Conservation (phyloP, 1,140 invertebrate species). For the Schlechtendalia chinensis region DNA sequence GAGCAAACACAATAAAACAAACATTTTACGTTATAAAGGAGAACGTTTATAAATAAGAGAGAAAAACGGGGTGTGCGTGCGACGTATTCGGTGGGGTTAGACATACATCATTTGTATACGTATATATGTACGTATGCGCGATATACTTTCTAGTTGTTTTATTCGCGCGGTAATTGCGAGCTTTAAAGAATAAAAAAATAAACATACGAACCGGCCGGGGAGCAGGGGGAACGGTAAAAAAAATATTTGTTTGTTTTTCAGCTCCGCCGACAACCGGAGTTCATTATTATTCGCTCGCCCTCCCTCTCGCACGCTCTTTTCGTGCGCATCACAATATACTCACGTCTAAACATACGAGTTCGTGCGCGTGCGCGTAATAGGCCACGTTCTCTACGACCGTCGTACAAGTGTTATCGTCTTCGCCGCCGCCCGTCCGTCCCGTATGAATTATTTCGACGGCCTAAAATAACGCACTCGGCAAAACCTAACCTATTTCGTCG, state of each 20-base stretch:
- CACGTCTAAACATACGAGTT: not conserved
- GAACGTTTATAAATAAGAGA: not conserved
- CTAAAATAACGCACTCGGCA: no score
- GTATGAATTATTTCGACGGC: no score
- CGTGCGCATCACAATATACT: not conserved
- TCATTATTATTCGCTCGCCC: slow-evolving; percentile 1
- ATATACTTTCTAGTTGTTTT: slow-evolving; percentile 28
- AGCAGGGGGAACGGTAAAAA: not conserved
- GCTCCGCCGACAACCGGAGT: not conserved
- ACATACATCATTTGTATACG: not conserved
- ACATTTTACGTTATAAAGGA: slow-evolving; percentile 32
- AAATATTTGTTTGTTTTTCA: slow-evolving; percentile 41
- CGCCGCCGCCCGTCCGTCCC: no score
- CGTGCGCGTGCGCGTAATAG: no score
- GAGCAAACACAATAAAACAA: slow-evolving; percentile 48
- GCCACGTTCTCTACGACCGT: no score
- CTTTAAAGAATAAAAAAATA: slow-evolving; percentile 15
- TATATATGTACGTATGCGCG: not conserved
- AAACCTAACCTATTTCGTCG: no score
- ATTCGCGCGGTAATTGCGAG: slow-evolving; percentile 33
- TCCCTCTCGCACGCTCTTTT: not conserved
- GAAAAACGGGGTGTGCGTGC: not conserved
- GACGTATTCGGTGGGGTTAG: not conserved
- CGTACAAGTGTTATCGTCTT: no score
- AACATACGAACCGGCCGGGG: not conserved